Conservation (phyloP, 2,888 invertebrate species). For the Prosapia bicincta region DNA sequence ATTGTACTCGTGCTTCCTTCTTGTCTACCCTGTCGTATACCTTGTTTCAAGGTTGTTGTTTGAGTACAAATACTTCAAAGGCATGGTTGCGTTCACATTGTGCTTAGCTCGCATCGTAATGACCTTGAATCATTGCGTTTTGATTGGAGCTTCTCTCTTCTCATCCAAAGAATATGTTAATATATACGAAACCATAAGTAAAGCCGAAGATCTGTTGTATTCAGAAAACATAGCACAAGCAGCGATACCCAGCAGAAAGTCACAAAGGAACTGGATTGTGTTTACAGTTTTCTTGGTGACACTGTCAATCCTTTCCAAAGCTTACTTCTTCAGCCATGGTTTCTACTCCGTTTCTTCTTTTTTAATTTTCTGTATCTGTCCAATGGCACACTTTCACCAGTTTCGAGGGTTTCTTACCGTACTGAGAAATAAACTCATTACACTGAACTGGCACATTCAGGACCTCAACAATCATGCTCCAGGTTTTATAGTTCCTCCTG, state of each 20-base stretch:
- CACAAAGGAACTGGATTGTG: neutral
- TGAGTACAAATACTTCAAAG: neutral
- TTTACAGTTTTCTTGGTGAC: neutral
- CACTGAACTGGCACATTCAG: neutral
- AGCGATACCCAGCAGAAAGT: neutral
- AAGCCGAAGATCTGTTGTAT: neutral
- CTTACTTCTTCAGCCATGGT: neutral
- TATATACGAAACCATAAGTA: neutral
- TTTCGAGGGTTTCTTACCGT: neutral
- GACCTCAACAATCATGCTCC: neutral
- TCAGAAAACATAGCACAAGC: neutral
- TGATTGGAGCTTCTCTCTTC: neutral
- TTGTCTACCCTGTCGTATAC: neutral
- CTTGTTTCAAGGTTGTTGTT: neutral
- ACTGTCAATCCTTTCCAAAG: neutral
- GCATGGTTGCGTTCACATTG: neutral
- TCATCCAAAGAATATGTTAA: neutral
- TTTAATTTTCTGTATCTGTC: neutral
- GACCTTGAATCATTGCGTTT: neutral
- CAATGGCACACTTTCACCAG: neutral
- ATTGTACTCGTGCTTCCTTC: neutral
- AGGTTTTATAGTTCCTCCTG: neutral
- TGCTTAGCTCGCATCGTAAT: neutral
- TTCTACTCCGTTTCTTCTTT: neutral
- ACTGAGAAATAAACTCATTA: neutral